Conservation (phyloP, 2,888 invertebrate species). For the Athalia circularis region DNA sequence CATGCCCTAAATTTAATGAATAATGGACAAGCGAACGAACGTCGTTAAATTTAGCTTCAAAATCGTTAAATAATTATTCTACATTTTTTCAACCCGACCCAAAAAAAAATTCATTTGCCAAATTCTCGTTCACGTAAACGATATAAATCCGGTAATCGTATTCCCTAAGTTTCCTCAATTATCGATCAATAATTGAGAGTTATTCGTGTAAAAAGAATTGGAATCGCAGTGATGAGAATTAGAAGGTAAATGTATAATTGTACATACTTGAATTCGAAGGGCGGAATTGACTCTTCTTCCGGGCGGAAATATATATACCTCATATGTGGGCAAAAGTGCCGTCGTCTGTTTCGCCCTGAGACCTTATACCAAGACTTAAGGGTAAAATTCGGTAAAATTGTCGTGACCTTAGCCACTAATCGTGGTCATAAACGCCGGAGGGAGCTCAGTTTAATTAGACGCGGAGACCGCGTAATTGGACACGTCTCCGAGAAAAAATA, state of each 20-base stretch:
- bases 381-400: conserved; percentile 35
- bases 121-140: no score
- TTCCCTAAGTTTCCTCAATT: no score
- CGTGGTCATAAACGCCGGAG: conserved; percentile 31
- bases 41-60: background rate
- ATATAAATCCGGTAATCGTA: no score
- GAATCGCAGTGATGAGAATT: no score
- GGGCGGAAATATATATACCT: no score
- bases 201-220: no score
- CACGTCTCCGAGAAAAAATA: background rate
- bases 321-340: background rate
- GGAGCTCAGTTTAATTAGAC: conserved; percentile 21
- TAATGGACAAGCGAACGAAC: background rate
- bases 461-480: conserved; percentile 32
- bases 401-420: conserved; percentile 27
- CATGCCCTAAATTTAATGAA: background rate
- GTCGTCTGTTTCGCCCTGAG: background rate
- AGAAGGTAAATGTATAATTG: no score
- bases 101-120: no score
- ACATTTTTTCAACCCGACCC: background rate
- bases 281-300: no score
- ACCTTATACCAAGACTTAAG: background rate
- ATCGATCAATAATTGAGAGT: no score
- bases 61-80: background rate
- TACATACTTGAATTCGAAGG: no score